Percentiles rank a stretch among this genome's conserved stretches.
phyloP scores from a whole-genome alignment of 1,140 invertebrate species.

The Hydropsyche tenuis region DNA sequence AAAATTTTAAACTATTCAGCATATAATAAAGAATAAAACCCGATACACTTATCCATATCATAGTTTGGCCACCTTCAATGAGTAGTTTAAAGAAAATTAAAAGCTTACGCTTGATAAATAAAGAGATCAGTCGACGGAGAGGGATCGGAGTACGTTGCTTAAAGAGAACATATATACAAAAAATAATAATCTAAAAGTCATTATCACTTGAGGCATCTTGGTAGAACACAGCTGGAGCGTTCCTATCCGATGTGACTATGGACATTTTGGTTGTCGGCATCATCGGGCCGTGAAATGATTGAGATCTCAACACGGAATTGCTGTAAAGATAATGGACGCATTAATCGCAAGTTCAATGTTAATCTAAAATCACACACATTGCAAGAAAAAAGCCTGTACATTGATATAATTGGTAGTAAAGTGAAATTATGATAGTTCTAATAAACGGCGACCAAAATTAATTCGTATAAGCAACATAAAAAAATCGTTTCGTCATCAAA shows the following conservation, averaged over 20 bases:
- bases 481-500: too few species aligned
- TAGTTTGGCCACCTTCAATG: too few species aligned
- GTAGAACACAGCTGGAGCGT: slow-evolving; percentile 52
- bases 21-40: too few species aligned
- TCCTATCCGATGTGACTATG: slow-evolving; percentile 52
- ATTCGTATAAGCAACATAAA: background rate
- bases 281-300: slow-evolving; percentile 65
- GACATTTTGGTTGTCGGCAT: slow-evolving; percentile 52
- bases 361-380: background rate
- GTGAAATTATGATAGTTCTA: background rate
- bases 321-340: slow-evolving; percentile 50
- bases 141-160: too few species aligned
- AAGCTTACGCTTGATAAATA: too few species aligned
- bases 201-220: slow-evolving; percentile 62
- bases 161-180: background rate
- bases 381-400: too few species aligned
- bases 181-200: slow-evolving; percentile 55
- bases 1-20: too few species aligned
- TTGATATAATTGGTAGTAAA: too few species aligned
- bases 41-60: too few species aligned
- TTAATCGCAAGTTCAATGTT: background rate
- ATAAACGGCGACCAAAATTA: background rate
- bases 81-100: too few species aligned
- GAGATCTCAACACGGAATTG: slow-evolving; percentile 64
- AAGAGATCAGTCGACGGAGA: too few species aligned